These are phyloP conservation scores for Carcinoscorpius rotundicauda DNA, from an alignment of 1,140 invertebrate species.

Conservation along the genomic window DNA sequence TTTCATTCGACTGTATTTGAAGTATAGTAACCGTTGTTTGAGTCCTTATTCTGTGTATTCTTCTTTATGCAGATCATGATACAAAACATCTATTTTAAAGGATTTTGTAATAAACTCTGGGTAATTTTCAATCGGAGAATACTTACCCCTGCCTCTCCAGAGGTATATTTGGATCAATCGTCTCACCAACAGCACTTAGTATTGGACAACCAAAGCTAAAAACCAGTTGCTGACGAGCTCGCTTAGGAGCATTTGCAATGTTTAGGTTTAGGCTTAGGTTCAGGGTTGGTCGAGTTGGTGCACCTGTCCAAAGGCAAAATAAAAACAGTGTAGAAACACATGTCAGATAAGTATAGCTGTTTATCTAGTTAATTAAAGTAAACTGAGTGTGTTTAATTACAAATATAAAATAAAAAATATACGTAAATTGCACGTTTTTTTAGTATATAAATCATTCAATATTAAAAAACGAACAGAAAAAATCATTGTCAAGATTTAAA, in stretches of 20 bases:
- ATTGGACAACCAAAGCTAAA: conserved; percentile 29
- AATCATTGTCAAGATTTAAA: too few relatives aligned
- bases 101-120: not conserved
- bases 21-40: not conserved
- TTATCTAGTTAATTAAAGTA: too few relatives aligned
- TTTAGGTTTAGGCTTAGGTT: conserved; percentile 17
- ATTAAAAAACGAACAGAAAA: too few relatives aligned
- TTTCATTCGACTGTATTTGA: not conserved
- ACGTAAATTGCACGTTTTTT: too few relatives aligned
- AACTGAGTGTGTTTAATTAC: too few relatives aligned
- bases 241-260: conserved; percentile 15
- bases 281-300: not conserved
- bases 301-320: too few relatives aligned
- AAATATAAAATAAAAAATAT: too few relatives aligned
- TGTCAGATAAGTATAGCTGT: too few relatives aligned
- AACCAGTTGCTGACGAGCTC: conserved; percentile 21
- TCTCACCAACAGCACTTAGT: conserved; percentile 45
- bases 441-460: too few relatives aligned
- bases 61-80: conserved; percentile 9
- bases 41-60: not conserved
- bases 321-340: too few relatives aligned
- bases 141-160: conserved; percentile 71
- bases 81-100: conserved; percentile 5
- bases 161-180: conserved; percentile 63
- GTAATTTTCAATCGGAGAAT: not conserved